Evolutionary conservation across 2,888 invertebrate species (phyloP), one percentile per base, ranked within the genome.

Genomic region (Erebia epiphron): DNA sequence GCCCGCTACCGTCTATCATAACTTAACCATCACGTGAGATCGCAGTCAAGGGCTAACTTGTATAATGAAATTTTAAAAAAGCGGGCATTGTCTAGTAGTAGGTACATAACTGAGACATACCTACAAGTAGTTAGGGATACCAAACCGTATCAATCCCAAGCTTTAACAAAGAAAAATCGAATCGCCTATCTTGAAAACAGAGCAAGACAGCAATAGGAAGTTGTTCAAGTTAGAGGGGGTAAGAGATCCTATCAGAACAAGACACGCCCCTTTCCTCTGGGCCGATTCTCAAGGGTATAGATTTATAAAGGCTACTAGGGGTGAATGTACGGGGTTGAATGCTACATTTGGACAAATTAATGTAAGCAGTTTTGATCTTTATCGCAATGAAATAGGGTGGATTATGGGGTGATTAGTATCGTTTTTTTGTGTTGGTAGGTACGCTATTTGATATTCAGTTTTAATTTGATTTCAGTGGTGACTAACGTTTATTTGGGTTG

Each of bases 261-360:
- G 75, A 77, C 79, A 79, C 80, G 79, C 80, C 79, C 75, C 71
- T 76, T 77, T 78, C 79, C 77, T 78, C 75, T 75, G 70, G 68
- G 73, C 70, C 70, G 69, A 75, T 73, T 75, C 74, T 73, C 75
- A 73, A 73, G 76, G 74, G 69, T 71, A 71, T 70, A 75, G 71
- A 75, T 72, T 69, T 73, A 73, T 73, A 73, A 67, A 63, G 11
- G 62, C 70, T 71, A 72, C 61, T 13, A 58, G 71, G 73, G 74
- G 74, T 73, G 69, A 75, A 73, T 64, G 71, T 67, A 72, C 72
- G 63, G 46, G 73, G 69, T 66, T 67, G 68, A 70, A 71, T 69
- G 67, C 67, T 72, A 72, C 70, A 72, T 74, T 70, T 65, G 70
- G 72, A 67, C 54, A 68, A 67, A 67, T 58, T 63, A 52, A 54